Conservation (phyloP, 2,113 vertebrate genomes). For the Ptyas mucosa region DNA sequence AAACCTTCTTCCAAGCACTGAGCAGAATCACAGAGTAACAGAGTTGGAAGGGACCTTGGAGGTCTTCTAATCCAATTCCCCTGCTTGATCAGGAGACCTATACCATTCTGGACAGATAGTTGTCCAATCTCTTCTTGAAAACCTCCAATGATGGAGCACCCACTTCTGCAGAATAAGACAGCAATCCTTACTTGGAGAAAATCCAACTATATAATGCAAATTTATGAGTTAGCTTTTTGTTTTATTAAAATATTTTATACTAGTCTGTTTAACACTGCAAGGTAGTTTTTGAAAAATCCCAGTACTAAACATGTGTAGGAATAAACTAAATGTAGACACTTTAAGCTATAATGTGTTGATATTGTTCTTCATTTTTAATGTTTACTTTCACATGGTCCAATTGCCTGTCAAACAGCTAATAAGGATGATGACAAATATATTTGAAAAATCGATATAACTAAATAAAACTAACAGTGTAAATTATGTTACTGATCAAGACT, state of each 20-base stretch:
- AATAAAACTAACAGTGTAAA: neutral
- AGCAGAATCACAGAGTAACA: neutral
- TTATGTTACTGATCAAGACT: neutral
- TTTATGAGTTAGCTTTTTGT: neutral
- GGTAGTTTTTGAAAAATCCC: neutral
- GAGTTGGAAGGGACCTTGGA: neutral
- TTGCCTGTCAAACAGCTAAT: neutral
- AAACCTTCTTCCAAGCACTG: neutral
- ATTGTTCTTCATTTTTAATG: neutral
- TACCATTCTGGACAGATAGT: neutral
- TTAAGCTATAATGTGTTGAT: neutral
- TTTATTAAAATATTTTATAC: neutral
- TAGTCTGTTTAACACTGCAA: neutral
- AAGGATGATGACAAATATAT: neutral
- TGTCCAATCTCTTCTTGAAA: neutral
- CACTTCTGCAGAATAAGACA: neutral
- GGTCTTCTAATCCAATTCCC: neutral
- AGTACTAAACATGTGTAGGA: neutral
- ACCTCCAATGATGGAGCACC: neutral
- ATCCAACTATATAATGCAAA: neutral
- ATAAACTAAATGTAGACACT: neutral
- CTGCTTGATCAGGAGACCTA: neutral
- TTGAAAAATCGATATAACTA: neutral
- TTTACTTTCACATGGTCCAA: neutral
- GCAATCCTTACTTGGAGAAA: neutral